Conservation (phyloP, 1,140 invertebrate species). For the Arctopsyche grandis region DNA sequence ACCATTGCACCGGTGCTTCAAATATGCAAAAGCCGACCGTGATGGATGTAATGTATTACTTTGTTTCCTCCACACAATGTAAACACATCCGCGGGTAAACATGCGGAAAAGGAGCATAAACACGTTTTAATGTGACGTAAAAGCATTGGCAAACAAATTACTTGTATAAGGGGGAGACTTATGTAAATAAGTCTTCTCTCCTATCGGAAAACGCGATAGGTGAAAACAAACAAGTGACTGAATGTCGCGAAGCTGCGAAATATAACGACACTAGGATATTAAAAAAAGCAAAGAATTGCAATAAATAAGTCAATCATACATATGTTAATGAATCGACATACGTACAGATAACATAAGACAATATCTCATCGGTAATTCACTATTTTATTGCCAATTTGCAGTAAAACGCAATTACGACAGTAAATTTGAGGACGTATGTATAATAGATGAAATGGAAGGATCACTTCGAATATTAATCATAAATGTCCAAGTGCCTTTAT, state of each 20-base stretch:
- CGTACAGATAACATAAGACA: too few relatives aligned
- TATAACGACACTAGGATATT: too few relatives aligned
- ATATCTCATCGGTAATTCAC: not conserved
- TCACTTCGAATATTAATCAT: too few relatives aligned
- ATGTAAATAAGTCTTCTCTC: slow-evolving; percentile 28
- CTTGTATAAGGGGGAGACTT: slow-evolving; percentile 10
- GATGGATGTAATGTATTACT: slow-evolving; percentile 18
- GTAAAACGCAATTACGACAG: slow-evolving; percentile 2
- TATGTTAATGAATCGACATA: not conserved
- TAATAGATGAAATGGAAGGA: too few relatives aligned
- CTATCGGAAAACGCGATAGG: slow-evolving; percentile 3
- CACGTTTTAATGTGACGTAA: slow-evolving; percentile 39
- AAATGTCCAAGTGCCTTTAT: too few relatives aligned
- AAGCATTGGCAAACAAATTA: slow-evolving; percentile 40
- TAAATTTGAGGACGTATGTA: not conserved
- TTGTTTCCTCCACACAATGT: slow-evolving; percentile 25
- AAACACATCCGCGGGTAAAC: slow-evolving; percentile 25
- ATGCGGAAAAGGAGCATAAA: slow-evolving; percentile 30
- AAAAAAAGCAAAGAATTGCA: not conserved
- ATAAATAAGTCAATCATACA: not conserved
- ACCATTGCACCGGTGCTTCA: not conserved
- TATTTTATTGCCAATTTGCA: slow-evolving; percentile 12
- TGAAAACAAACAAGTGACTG: not conserved
- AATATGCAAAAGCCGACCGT: slow-evolving; percentile 22
- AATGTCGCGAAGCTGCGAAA: too few relatives aligned